Evolutionary conservation across 2,888 invertebrate genomes (phyloP), one percentile per base, ranked within the genome.

Genomic region (Trissolcus japonicus): DNA sequence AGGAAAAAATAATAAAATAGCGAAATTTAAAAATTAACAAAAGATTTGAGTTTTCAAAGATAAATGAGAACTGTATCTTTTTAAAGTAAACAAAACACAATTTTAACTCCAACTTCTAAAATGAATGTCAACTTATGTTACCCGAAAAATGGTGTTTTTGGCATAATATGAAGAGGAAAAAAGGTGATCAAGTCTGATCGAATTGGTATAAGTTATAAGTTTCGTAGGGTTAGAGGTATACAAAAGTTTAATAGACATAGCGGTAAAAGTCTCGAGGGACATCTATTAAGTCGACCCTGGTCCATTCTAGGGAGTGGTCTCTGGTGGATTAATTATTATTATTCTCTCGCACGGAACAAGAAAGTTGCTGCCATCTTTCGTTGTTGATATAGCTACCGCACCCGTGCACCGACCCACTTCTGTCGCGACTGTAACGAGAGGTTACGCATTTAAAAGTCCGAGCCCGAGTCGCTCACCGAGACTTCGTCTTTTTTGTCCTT

Each of bases 341-440:
- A 85, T 82, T 79, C 79, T 79, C 80, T 80, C 77, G 81, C 79
- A 78, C 78, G 79, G 81, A 82, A 82, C 82, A 81, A 82, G 82
- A 83, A 82, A 80, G 77, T 78, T 66, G 63, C 75, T 63, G 63
- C 76, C 76, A 69, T 73, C 79, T 75, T 79, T 76, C 69, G 76
- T 72, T 69, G 76, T 72, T 73, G 72, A 72, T 67, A 68, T 61
- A 66, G 84, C 85, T 84, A 86, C 86, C 86, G 86, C 86, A 82
- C 83, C 81, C 86, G 86, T 85, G 85, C 85, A 83, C 80, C 85
- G 86, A 86, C 86, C 87, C 84, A 87, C 86, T 86, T 87, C 80
- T 83, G 80, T 81, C 81, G 72, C 76, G 68, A 73, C 68, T 71
- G 60, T 80, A 84, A 82, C 77, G 81, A 82, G 82, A 82, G 79